Base-by-base conservation (phyloP, 2,888 invertebrate genomes). In the Eupithecia vulgata region DNA sequence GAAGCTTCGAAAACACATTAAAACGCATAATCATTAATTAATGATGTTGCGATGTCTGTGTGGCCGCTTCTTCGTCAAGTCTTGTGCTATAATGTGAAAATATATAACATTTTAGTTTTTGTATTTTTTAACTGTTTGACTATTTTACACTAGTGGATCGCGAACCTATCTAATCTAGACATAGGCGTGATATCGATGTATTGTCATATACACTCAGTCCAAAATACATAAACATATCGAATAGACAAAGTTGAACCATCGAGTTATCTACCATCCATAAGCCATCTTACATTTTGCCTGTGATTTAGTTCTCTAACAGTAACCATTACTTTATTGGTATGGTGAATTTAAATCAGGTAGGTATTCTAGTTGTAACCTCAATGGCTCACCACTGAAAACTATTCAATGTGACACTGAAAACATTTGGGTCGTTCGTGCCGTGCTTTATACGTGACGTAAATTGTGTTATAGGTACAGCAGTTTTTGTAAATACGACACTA, bases 321-420 rank as follows among this genome's bases (percentile, higher is more conserved):
- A 37, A 64, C 64, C 64, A 64, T 64, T 64, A 17, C 12, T 64
- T 21, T 64, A 12, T 37, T 64, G 64, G 15, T 21, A 17, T 64
- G 64, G 64, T 37, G 2, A 37, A 5, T 64, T 35, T 7, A 2
- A 17, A 61, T n/a, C n/a, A n/a, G 34, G 8, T 17, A 34, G 34
- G 34, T 34, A 1, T 15, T 30, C 7, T 13, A 12, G 61, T 17
- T 61, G 7, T 61, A 15, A 61, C 34, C 61, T 37, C 35, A 37
- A 35, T 37, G 37, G 15, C 21, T 17, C 35, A 34, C 67, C 52
- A 68, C 72, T 72, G 75, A 72, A 72, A 75, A 75, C 72, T 75
- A 75, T 75, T 72, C 59, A 68, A 68, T 45, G 74, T 74, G 76
- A 76, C 77, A 72, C 68, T 61, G 70, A 72, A 75, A 76, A 76